Conservation (phyloP, 2,113 vertebrate species). For the Sylvia atricapilla region DNA sequence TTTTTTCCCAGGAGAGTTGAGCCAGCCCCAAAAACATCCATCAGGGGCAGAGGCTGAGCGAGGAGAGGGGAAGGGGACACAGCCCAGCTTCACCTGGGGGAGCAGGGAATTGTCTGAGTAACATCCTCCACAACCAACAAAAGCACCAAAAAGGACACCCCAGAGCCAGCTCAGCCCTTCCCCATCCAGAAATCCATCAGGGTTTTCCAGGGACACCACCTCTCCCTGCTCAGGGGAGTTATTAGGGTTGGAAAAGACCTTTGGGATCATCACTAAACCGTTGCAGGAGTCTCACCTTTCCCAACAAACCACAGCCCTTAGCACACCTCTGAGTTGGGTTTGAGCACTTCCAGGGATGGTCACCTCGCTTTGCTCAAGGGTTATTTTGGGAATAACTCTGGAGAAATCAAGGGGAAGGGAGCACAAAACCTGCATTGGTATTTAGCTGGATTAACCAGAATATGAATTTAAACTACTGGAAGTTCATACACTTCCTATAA, state of each 20-base stretch:
- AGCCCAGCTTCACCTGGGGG: fast-evolving
- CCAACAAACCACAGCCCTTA: not conserved
- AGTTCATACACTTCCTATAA: not conserved
- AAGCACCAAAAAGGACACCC: not conserved
- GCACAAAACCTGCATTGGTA: fast-evolving
- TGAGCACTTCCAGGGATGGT: not conserved
- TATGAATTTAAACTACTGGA: not conserved
- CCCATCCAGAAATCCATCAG: not conserved
- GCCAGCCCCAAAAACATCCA: not conserved
- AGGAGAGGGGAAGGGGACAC: not conserved
- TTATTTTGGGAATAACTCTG: not conserved
- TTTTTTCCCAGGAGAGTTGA: not conserved
- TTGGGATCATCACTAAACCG: not conserved
- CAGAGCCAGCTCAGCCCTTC: not conserved
- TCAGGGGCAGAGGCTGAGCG: not conserved
- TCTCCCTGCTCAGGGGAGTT: no score
- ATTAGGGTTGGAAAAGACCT: no score
- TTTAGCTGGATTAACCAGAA: not conserved
- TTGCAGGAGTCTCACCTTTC: no score
- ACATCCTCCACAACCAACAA: not conserved
- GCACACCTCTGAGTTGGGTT: fast-evolving
- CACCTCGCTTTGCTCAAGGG: not conserved
- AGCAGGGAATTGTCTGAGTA: fast-evolving
- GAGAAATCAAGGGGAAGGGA: not conserved
- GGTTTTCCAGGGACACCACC: not conserved